Base-by-base conservation (phyloP, 2,888 invertebrate species). In the Metellina segmentata region DNA sequence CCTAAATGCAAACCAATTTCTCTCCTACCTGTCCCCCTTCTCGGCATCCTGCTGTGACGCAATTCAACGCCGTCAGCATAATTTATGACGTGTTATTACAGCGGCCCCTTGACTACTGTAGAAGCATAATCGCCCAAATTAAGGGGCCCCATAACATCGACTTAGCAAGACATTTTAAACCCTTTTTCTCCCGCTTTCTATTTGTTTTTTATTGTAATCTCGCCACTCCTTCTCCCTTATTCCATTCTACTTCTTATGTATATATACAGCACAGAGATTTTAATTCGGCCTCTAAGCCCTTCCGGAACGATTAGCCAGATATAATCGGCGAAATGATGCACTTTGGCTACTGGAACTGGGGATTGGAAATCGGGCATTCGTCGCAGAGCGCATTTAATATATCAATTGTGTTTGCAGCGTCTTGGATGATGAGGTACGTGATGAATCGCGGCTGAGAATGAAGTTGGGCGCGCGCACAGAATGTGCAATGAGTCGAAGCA, bases 21-120 rank as follows among this genome's bases (percentile, higher is more conserved):
- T n/a, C 9, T 6, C n/a, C 6, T n/a, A 78, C 51, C 49, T 71
- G 8, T 16, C 70, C 82, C 74, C 77, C 51, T 9, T 0, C 34
- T 13, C 16, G 34, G 7, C n/a, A 61, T 19, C 51, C 48, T 69
- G 19, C 77, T 51, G 71, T 89, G 89, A 83, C 82, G 82, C 77
- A 82, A 78, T 75, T 34, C 77, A 81, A 16, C 16, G 81, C 89
- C 82, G 82, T 77, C 83, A 89, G 89, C 89, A 83, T 83, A 89
- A 89, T 89, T 89, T 89, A 89, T 89, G 82, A 89, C 82, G 89
- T 89, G 89, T 89, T 78, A 89, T 89, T 89, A 89, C 77, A 70
- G 70, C 82, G 71, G 78, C 77, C 83, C 82, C 83, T 48, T 89
- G 89, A 89, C 89, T 89, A 89, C 89, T 74, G 89, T 82, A 82